Conservation (phyloP, 2,113 vertebrate genomes). For the Scolopax mira region DNA sequence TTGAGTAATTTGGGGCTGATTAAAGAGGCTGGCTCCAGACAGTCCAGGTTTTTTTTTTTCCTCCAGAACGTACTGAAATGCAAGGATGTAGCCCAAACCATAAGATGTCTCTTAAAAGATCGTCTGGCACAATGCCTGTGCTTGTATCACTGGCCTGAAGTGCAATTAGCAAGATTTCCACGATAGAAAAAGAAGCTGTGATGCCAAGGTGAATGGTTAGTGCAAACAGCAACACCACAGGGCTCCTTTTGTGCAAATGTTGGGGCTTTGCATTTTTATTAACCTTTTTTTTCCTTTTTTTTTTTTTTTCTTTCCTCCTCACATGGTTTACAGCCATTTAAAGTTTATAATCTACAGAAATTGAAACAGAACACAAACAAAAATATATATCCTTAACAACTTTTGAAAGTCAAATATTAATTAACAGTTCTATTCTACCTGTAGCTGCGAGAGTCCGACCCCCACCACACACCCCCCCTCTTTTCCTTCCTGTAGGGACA, state of each 20-base stretch:
- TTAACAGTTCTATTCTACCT: constrained; percentile 72
- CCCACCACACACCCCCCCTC: not conserved
- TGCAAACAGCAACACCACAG: constrained; percentile 52
- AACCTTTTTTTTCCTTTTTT: constrained; percentile 62
- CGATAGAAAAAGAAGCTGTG: not conserved
- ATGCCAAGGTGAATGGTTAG: constrained; percentile 7
- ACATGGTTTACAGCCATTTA: constrained; percentile 80
- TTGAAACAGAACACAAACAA: constrained; percentile 80
- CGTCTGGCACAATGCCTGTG: constrained; percentile 17
- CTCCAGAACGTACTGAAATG: constrained; percentile 15
- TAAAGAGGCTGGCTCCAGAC: constrained; percentile 58
- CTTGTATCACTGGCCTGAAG: constrained; percentile 27
- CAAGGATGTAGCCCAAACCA: constrained; percentile 56
- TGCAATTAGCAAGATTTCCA: not conserved
- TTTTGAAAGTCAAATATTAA: constrained; percentile 75
- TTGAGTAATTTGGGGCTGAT: constrained; percentile 53
- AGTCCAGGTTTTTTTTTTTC: not conserved
- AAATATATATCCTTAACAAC: constrained; percentile 82
- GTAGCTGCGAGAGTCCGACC: constrained; percentile 53
- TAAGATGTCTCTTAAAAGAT: constrained; percentile 25
- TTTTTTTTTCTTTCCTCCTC: constrained; percentile 57
- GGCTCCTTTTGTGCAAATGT: constrained; percentile 75
- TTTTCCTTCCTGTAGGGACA: constrained; percentile 24
- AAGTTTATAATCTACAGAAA: constrained; percentile 81
- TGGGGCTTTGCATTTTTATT: constrained; percentile 80